Evolutionary conservation across 2,113 vertebrate species (phyloP).

Genomic region (Ophthalmotilapia sp.): DNA sequence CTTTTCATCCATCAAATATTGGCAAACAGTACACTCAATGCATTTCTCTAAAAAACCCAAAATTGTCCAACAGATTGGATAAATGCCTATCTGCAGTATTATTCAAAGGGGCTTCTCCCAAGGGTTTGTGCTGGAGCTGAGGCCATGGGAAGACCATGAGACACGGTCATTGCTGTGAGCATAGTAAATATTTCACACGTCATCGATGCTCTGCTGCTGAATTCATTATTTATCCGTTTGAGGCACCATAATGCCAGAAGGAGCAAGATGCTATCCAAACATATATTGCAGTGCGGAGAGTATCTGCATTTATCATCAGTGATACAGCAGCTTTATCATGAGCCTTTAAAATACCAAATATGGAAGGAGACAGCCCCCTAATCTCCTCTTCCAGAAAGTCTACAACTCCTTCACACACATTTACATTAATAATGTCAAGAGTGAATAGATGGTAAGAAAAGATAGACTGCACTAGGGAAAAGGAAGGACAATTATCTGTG

Average conservation of each 20-base stretch:
- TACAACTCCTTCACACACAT: background rate
- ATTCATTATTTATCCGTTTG: conserved; percentile 30
- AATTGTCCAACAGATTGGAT: background rate
- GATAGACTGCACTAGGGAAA: background rate
- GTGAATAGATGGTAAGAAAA: background rate
- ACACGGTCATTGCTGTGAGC: conserved; percentile 26
- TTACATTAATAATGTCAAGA: background rate
- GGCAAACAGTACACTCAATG: background rate
- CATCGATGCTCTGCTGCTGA: conserved; percentile 16
- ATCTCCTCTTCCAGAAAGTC: background rate
- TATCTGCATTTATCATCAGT: background rate
- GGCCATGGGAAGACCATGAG: conserved; percentile 53
- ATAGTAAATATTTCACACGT: conserved; percentile 42
- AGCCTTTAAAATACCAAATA: conserved; percentile 17
- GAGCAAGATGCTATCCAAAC: background rate
- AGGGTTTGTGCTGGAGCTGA: conserved; percentile 11
- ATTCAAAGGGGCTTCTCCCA: conserved; percentile 2
- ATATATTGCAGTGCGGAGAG: background rate
- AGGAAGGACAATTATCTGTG: background rate
- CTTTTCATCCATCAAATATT: background rate
- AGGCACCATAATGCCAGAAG: background rate
- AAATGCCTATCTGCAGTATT: background rate
- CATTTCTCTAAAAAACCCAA: background rate
- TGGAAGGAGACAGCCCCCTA: background rate
- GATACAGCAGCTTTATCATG: background rate